A percentile compares a stretch with the other conserved stretches of the same genome.
These are phyloP conservation scores for Bufo bufo DNA, from an alignment of 2,113 vertebrate species.

Conservation along the genomic window DNA sequence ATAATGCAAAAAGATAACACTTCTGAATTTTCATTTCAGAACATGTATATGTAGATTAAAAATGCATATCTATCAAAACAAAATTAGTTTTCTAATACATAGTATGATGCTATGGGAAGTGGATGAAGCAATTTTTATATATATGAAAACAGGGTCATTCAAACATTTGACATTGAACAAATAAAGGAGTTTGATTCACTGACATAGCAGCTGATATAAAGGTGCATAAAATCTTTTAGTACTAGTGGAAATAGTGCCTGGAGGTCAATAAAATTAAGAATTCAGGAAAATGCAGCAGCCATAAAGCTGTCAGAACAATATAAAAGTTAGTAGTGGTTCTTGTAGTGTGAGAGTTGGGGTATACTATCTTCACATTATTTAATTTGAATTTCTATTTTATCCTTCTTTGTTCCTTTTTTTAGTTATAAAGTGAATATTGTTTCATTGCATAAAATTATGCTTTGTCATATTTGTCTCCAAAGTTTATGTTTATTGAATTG, in stretches of 20 bases:
- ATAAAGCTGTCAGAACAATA: conserved; percentile 41
- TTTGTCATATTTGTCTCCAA: background rate
- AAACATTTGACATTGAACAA: conserved; percentile 50
- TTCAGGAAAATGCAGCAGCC: conserved; percentile 42
- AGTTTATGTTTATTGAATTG: background rate
- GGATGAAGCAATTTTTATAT: conserved; percentile 43
- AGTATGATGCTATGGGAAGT: conserved; percentile 18
- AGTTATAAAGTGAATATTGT: background rate
- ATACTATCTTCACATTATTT: background rate
- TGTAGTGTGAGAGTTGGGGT: background rate
- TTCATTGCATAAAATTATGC: background rate
- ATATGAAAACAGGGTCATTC: conserved; percentile 44
- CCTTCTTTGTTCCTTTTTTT: background rate
- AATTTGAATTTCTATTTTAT: background rate
- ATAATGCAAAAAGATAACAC: conserved; percentile 49
- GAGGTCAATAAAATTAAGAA: conserved; percentile 48
- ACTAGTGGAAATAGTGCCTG: conserved; percentile 47
- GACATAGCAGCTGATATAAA: conserved; percentile 50
- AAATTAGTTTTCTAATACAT: conserved; percentile 40
- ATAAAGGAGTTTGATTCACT: conserved; percentile 53
- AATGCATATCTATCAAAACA: conserved; percentile 42
- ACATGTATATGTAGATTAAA: conserved; percentile 41
- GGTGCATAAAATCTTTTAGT: conserved; percentile 53
- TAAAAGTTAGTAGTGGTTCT: conserved; percentile 39
- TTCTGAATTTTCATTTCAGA: conserved; percentile 28